Evolutionary conservation across 2,113 vertebrate species (phyloP).

Genomic region (Hippocampus abdominalis): DNA sequence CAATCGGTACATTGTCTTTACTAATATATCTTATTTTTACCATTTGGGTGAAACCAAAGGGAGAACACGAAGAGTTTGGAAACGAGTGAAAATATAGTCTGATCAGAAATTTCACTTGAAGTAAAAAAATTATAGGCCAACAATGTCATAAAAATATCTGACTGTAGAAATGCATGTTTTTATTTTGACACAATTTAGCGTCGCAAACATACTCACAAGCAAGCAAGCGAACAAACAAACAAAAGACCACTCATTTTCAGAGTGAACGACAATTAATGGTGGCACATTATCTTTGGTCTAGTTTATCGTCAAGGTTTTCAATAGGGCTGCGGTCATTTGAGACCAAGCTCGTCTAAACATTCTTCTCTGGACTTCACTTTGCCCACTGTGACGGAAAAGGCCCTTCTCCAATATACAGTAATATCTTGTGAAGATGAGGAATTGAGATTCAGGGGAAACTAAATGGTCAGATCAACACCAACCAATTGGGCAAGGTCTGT

Average conservation of each 20-base stretch:
- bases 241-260: not conserved
- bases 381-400: not conserved
- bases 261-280: not conserved
- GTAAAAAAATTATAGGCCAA: not conserved
- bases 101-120: too few relatives aligned
- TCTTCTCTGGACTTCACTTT: not conserved
- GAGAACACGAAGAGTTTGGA: not conserved
- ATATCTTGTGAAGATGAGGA: not conserved
- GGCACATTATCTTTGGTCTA: too few relatives aligned
- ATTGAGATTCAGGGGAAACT: not conserved
- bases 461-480: not conserved
- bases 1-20: not conserved
- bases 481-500: not conserved
- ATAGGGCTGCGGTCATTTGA: not conserved
- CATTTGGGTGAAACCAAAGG: not conserved
- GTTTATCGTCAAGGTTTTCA: not conserved
- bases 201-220: not conserved
- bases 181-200: not conserved
- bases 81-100: not conserved
- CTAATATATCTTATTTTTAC: not conserved
- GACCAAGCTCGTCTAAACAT: not conserved
- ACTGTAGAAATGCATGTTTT: not conserved
- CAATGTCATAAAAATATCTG: not conserved
- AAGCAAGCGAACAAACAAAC: not conserved
- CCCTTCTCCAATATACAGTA: not conserved